A percentile compares a stretch with the other conserved stretches of the same genome.
phyloP scores from a whole-genome alignment of 2,113 vertebrate species.

The Smithornis capensis region DNA sequence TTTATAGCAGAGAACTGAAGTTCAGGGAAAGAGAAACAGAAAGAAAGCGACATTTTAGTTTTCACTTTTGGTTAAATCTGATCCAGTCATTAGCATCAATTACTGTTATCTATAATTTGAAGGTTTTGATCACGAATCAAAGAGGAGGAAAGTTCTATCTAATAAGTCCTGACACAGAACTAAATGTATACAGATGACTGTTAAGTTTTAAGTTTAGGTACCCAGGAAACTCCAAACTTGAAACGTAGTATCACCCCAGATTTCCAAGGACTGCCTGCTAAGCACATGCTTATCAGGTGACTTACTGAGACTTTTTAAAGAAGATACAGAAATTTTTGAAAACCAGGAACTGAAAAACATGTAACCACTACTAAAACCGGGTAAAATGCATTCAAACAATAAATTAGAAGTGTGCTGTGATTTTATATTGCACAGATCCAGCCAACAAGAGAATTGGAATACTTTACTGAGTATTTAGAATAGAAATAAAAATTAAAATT shows the following conservation, averaged over 20 bases:
- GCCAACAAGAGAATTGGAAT: not conserved
- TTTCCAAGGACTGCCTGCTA: not conserved
- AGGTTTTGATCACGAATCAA: not conserved
- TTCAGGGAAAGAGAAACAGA: not conserved
- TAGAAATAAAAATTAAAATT: not conserved
- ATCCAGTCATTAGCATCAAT: not conserved
- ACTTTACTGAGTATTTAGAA: not conserved
- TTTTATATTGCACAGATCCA: conserved; percentile 8
- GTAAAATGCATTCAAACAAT: not conserved
- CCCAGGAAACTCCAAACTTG: not conserved
- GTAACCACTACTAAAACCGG: not conserved
- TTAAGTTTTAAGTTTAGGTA: not conserved
- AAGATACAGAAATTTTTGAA: not conserved
- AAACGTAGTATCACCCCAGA: not conserved
- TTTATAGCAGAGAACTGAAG: not conserved
- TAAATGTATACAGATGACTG: not conserved
- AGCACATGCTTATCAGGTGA: not conserved
- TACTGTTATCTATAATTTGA: not conserved
- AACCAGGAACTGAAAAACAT: not conserved
- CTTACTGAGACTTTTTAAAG: not conserved
- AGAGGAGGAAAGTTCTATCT: not conserved
- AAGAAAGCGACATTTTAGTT: not conserved
- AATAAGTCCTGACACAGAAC: not conserved
- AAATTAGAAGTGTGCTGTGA: not conserved
- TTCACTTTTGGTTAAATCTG: not conserved